These are phyloP conservation scores for Atractosteus spatula DNA, from an alignment of 2,113 vertebrate species.

Conservation along the genomic window DNA sequence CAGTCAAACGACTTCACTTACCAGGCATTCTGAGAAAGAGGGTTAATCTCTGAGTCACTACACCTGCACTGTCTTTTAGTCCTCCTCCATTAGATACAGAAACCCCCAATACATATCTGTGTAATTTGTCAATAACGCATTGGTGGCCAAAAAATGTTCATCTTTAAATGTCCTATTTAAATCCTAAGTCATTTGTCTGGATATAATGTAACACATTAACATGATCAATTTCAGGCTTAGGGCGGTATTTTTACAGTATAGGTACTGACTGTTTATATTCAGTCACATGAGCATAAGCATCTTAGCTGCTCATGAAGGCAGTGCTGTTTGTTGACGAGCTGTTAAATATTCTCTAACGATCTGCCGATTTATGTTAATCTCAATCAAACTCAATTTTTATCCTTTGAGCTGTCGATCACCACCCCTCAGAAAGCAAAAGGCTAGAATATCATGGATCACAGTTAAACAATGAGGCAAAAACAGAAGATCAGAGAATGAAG, in stretches of 20 bases:
- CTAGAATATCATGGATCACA: slow-evolving; percentile 35
- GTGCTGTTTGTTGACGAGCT: slow-evolving; percentile 53
- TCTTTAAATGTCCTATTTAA: too few relatives aligned
- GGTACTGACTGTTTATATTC: slow-evolving; percentile 53
- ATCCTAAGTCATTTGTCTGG: not conserved
- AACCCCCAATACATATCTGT: not conserved
- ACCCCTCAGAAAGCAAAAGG: not conserved
- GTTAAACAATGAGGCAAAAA: slow-evolving; percentile 29
- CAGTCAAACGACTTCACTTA: not conserved
- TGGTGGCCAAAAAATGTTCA: too few relatives aligned
- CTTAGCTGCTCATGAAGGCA: slow-evolving; percentile 54
- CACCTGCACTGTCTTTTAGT: not conserved
- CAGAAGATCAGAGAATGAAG: not conserved
- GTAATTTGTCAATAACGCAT: too few relatives aligned
- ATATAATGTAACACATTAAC: not conserved
- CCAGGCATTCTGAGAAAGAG: not conserved
- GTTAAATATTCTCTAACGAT: slow-evolving; percentile 53
- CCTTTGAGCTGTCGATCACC: too few relatives aligned
- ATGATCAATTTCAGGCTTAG: too few relatives aligned
- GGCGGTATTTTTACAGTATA: slow-evolving; percentile 36
- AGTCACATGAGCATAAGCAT: slow-evolving; percentile 51
- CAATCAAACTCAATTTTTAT: slow-evolving; percentile 44
- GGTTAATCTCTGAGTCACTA: not conserved
- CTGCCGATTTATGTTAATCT: slow-evolving; percentile 53
- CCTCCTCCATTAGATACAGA: not conserved